Evolutionary conservation across 2,797 vertebrate species (phyloP).

Genomic region (Stomatorhinus walkeri): DNA sequence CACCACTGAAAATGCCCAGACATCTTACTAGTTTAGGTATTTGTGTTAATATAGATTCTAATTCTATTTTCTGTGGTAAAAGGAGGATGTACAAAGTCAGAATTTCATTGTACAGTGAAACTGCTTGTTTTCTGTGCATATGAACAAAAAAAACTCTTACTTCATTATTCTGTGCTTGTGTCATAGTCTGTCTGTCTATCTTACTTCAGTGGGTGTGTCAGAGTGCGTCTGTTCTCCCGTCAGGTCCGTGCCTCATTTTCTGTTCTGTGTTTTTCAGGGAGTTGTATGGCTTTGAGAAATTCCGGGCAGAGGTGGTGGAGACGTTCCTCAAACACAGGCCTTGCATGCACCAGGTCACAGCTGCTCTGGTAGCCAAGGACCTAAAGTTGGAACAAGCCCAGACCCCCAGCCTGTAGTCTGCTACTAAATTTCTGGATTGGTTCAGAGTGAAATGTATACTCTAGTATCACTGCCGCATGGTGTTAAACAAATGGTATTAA

Average conservation of each 20-base stretch:
- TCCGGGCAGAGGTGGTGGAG: constrained; percentile 58
- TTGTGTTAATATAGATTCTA: background rate
- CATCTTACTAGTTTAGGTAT: background rate
- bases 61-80: background rate
- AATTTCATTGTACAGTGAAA: background rate
- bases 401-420: constrained; percentile 15
- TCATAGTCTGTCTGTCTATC: background rate
- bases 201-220: background rate
- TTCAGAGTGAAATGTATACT: background rate
- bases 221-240: background rate
- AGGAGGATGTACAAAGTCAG: background rate
- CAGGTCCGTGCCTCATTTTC: background rate
- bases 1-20: background rate
- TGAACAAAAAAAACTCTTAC: too few relatives aligned
- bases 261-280: constrained; percentile 59
- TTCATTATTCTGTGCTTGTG: too few relatives aligned
- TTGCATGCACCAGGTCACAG: constrained; percentile 79
- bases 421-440: background rate
- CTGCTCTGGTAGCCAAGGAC: constrained; percentile 77
- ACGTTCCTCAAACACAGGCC: constrained; percentile 62
- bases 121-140: background rate
- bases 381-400: constrained; percentile 63
- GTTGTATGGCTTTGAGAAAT: constrained; percentile 75
- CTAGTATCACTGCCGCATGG: background rate
- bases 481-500: background rate